Base-by-base conservation (phyloP, 2,113 vertebrate species). In the Ochotona princeps region DNA sequence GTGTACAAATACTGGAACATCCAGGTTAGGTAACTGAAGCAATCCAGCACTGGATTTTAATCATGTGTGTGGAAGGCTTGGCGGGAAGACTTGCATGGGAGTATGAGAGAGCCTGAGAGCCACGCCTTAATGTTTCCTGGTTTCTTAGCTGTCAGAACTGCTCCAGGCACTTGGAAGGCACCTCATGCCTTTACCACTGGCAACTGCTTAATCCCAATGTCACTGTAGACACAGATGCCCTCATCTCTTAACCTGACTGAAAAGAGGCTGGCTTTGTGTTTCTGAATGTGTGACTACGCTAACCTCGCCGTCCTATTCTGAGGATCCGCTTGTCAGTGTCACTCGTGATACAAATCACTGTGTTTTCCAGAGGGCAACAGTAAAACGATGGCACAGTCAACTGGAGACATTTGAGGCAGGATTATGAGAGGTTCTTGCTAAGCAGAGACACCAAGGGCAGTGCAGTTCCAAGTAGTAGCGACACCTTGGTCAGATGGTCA, bases 81-180 rank as follows among this genome's bases (percentile, higher is more conserved):
- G 35, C 60, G 21, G 6, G 0, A 1, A 0, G n/a, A 57, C 11
- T 35, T 23, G 20, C 17, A 3, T 0, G 7, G 26, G 2, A 20
- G 0, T 30, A 20, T 1, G 0, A 51, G 7, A 51, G 7, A 67
- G 1, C 2, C n/a, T 6, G 32, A 49, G 2, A 38, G 0, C 14
- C 9, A 15, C 4, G 6, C 49, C 20, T 61, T 51, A 28, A 14
- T 14, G 5, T 2, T 28, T 23, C 5, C 21, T 0, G 0, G 30
- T 38, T 86, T 38, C 75, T 32, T 63, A 9, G 11, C 4, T 51
- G 25, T 49, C 8, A 2, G 38, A 2, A 47, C 0, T 57, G 61
- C 1, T 5, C 6, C 20, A 5, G n/a, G 26, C 5, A 6, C 23
- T 14, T 28, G 1, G 7, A 32, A 7, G 63, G 81, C 4, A 28